Evolutionary conservation across 2,113 vertebrate genomes (phyloP), one percentile per base, ranked within the genome.

Genomic region (Xenopus borealis): DNA sequence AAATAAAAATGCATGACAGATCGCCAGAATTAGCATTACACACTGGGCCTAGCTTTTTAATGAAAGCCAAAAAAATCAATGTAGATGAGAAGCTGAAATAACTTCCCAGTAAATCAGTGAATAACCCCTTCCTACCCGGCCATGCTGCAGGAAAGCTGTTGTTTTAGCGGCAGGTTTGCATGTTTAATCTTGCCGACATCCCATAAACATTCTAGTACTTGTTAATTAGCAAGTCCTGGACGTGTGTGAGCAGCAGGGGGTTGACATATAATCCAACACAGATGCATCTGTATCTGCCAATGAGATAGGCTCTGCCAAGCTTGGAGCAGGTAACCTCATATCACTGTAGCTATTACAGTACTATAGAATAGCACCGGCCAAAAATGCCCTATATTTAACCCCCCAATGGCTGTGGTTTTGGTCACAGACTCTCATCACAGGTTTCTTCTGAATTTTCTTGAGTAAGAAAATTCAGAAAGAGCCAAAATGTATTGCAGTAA

Each of bases 141-240:
- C 13, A 12, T 50, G 46, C 30, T 33, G 30, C 7, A 9, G 33
- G 33, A 2, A 40, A 2, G 33, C 8, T 40, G 33, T 40, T 40
- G 33, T 40, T 40, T 40, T 40, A 40, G 33, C 33, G 8, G 33
- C 33, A 40, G 33, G 33, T 40, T 7, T 40, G 33, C 2, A 27
- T 27, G 23, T 27, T 27, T 27, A 27, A 27, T 27, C 47, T 7
- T 18, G 58, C 23, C 23, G 23, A 27, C 23, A 27, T 27, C 23
- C 23, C 23, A 27, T 27, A 27, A 27, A 27, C 23, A 27, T 27
- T 27, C 23, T 27, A 27, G 58, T 57, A 61, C 30, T 76, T 8
- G 46, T 63, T 76, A 76, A 70, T 76, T 70, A 57, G 66, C 58
- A 57, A 64, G 70, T 57, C 57, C 69, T 70, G 66, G 66, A 69